Base-by-base conservation (phyloP, 2,888 invertebrate genomes). In the Masnerella sp. region DNA sequence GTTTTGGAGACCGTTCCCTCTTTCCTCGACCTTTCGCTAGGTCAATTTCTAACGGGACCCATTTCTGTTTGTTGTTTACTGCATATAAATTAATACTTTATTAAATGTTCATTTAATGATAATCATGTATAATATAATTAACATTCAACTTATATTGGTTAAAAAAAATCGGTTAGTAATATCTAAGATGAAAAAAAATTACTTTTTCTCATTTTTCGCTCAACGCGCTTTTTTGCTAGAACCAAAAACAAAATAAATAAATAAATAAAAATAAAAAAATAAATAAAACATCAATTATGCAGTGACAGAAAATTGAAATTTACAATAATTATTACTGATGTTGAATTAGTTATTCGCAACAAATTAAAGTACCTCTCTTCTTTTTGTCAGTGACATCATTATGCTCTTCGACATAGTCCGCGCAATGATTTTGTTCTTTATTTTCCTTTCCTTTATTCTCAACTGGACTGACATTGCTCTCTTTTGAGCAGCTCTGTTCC, bases 21-120 rank as follows among this genome's bases (percentile, higher is more conserved):
- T 92, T 92, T 2, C 91, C 90, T 73, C 92, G 88, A 43, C 90
- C 91, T 79, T 93, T 93, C 67, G 93, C 91, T 77, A 94, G 90
- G 83, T 96, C 96, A 74, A 97, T 95, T 81, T 95, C 95, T 69
- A 97, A 89, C 0, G 96, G 97, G 65, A 96, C 93, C 97, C 97
- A 97, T 87, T 96, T 97, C 88, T 95, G 95, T 82, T 61, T 69
- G n/a, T 91, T 91, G 43, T 88, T 88, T 17, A 87, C 89, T 89
- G 77, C 8, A 84, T n/a, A n/a, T n/a, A n/a, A n/a, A n/a, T n/a
- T n/a, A n/a, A n/a, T n/a, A n/a, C n/a, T n/a, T n/a, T n/a, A n/a
- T n/a, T n/a, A n/a, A n/a, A n/a, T n/a, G n/a, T n/a, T n/a, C n/a
- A n/a, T n/a, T n/a, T n/a, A n/a, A n/a, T n/a, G n/a, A n/a, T n/a